These are phyloP conservation scores for Zhuqinia jingwanae DNA, from an alignment of 2,888 invertebrate genomes.

Conservation along the genomic window DNA sequence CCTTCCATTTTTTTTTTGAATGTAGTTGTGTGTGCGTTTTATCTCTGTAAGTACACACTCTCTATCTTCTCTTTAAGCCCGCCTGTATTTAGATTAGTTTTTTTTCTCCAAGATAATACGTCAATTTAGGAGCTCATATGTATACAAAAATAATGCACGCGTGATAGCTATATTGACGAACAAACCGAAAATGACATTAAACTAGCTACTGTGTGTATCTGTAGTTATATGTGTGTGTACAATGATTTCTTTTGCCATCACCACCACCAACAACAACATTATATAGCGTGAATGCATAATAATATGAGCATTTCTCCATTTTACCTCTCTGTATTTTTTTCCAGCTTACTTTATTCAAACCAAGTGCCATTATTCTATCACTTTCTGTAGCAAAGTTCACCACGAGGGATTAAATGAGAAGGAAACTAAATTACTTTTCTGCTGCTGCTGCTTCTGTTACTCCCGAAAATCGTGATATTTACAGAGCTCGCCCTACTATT, in stretches of 20 bases:
- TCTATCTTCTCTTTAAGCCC: too few species aligned
- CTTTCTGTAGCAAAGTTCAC: conserved; percentile 36
- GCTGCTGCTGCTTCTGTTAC: background rate
- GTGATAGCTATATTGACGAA: conserved; percentile 43
- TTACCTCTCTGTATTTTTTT: background rate
- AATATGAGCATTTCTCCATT: background rate
- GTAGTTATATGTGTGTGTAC: background rate
- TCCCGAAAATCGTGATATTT: too few species aligned
- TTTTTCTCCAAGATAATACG: conserved; percentile 44
- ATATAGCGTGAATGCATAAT: background rate
- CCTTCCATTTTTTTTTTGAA: too few species aligned
- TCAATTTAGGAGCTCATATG: conserved; percentile 45
- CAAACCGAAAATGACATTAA: conserved; percentile 46
- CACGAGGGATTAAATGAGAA: conserved; percentile 51
- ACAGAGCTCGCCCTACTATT: background rate
- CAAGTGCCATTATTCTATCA: conserved; percentile 23
- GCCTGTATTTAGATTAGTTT: conserved; percentile 26
- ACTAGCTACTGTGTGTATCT: background rate
- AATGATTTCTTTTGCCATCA: background rate
- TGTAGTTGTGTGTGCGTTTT: too few species aligned
- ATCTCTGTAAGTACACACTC: background rate
- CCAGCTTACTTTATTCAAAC: background rate
- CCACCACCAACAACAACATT: background rate
- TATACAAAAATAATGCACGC: conserved; percentile 28
- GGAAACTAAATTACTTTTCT: conserved; percentile 43